Evolutionary conservation across 2,888 invertebrate species (phyloP).

Genomic region (Ennomos quercinarius): DNA sequence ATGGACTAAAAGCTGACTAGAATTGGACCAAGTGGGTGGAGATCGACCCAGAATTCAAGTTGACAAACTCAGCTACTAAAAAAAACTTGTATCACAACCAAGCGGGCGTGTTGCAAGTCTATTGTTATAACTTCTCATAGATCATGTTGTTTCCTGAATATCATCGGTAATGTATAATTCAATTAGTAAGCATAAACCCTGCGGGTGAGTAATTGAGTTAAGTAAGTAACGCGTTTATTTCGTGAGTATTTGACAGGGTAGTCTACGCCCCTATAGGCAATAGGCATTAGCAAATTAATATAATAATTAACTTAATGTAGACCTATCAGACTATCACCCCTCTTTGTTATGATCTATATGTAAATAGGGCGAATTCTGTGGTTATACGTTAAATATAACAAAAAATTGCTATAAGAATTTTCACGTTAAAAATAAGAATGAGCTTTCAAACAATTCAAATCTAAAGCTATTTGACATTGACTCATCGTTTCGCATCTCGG

Average conservation of each 20-base stretch:
- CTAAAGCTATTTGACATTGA: conserved; percentile 59
- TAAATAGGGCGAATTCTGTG: too few species aligned
- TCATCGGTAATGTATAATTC: conserved; percentile 6
- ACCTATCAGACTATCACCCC: conserved; percentile 10
- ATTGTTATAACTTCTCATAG: conserved; percentile 6
- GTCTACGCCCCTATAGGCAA: conserved; percentile 56
- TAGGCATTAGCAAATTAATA: conserved; percentile 55
- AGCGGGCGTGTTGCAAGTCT: conserved; percentile 9
- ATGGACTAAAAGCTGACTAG: conserved; percentile 33
- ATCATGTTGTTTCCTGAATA: neutral
- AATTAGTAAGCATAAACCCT: conserved; percentile 2
- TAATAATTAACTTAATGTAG: conserved; percentile 37
- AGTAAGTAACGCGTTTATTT: conserved; percentile 45
- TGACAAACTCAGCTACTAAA: conserved; percentile 22
- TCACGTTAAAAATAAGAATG: conserved; percentile 29
- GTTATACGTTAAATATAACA: too few species aligned
- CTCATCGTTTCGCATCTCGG: conserved; percentile 53
- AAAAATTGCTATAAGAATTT: conserved; percentile 1
- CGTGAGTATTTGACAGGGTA: conserved; percentile 46
- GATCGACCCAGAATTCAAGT: conserved; percentile 35
- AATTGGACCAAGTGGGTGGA: conserved; percentile 39
- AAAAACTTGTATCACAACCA: conserved; percentile 13
- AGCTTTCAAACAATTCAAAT: conserved; percentile 51
- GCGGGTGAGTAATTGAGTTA: conserved; percentile 32
- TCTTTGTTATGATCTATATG: neutral